Conservation (phyloP, 92 coral and sea anemone genomes). For the Anthopleura xanthogrammica region DNA sequence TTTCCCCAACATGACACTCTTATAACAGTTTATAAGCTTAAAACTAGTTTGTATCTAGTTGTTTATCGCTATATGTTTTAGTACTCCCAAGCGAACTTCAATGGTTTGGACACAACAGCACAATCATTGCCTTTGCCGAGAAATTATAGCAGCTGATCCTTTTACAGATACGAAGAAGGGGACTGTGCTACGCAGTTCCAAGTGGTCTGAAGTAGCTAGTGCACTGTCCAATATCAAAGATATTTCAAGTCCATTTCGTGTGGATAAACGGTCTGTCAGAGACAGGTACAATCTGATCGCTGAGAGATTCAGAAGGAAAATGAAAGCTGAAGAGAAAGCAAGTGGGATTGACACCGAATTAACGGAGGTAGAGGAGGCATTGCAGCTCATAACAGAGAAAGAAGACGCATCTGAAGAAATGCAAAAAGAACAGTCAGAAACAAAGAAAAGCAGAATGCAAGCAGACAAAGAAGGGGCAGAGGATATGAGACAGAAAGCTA, state of each 20-base stretch:
- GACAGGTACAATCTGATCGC: slow-evolving; percentile 4
- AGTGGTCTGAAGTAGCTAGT: slow-evolving; percentile 26
- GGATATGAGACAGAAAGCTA: neutral
- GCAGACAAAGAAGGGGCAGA: neutral
- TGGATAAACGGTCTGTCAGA: slow-evolving; percentile 14
- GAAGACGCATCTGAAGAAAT: slow-evolving; percentile 36
- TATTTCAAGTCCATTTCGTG: slow-evolving; percentile 15
- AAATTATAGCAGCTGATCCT: slow-evolving; percentile 26
- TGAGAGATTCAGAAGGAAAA: slow-evolving; percentile 26
- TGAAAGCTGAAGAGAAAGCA: slow-evolving; percentile 34
- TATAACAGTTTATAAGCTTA: neutral
- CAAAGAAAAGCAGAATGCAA: slow-evolving; percentile 15
- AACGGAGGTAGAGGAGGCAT: slow-evolving; percentile 36
- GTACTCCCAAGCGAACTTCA: neutral
- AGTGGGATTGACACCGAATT: slow-evolving; percentile 37
- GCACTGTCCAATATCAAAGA: slow-evolving; percentile 11
- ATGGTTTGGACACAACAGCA: slow-evolving; percentile 41
- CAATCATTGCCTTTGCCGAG: slow-evolving; percentile 50
- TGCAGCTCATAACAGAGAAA: slow-evolving; percentile 33
- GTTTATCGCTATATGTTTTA: neutral
- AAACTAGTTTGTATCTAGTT: too few relatives aligned
- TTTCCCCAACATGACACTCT: neutral
- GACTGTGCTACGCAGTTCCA: slow-evolving; percentile 17
- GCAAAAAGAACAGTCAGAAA: slow-evolving; percentile 21
- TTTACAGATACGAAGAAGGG: slow-evolving; percentile 21